Evolutionary conservation across 2,797 vertebrate species (phyloP).

Genomic region (Falco novaeseelandiae): DNA sequence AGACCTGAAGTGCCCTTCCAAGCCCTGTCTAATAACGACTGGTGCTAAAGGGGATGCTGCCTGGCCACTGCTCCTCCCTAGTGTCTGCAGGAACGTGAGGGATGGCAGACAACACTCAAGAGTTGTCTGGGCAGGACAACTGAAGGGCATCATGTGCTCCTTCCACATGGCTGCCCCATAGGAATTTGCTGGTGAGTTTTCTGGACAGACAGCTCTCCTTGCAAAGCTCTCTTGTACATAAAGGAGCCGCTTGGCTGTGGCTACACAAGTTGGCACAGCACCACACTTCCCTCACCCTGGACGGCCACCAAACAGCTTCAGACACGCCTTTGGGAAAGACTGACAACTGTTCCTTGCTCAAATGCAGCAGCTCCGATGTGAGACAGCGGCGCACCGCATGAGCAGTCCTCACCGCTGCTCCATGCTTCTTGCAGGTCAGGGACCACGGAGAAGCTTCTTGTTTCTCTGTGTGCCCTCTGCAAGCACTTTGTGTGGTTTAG

Average conservation of each 20-base stretch:
- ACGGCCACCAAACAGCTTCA: neutral
- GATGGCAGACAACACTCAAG: neutral
- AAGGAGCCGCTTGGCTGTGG: neutral
- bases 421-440: accelerated
- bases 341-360: neutral
- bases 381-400: accelerated
- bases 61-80: neutral
- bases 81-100: neutral
- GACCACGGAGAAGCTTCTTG: neutral
- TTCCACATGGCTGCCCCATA: neutral
- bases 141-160: neutral
- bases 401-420: neutral
- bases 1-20: neutral
- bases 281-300: neutral
- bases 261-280: neutral
- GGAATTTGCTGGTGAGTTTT: constrained; percentile 11
- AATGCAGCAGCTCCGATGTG: accelerated
- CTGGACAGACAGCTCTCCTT: neutral
- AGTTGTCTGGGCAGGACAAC: neutral
- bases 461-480: neutral
- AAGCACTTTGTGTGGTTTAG: neutral
- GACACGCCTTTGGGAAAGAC: neutral
- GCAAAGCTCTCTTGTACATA: neutral
- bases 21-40: neutral
- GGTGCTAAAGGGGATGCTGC: neutral